Base-by-base conservation (phyloP, 2,113 vertebrate species). In the Entosphenus tridentatus region DNA sequence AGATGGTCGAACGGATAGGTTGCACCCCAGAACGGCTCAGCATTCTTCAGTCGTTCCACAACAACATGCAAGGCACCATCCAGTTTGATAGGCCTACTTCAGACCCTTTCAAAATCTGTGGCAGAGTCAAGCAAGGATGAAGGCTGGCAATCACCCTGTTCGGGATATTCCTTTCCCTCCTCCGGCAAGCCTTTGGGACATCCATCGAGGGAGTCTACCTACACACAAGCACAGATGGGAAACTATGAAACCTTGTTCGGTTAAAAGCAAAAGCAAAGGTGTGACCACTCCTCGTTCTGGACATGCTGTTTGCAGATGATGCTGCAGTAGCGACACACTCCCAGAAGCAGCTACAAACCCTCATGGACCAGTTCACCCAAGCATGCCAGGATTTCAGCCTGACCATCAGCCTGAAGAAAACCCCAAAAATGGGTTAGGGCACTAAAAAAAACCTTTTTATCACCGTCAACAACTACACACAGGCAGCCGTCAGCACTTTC, bases 101-200 rank as follows among this genome's bases (percentile, higher is more conserved):
- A 59, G 18, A 56, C 13, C 56, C 11, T 67, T 13, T 16, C 57
- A 69, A 14, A 21, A 57, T 12, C 62, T 67, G 11, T 57, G 39
- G 67, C 12, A 5, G 65, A 12, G 12, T 72, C 16, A 72, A 72
- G 7, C 70, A 71, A 54, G 70, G 69, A 8, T 71, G 72, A 9
- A 12, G 68, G 13, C 62, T 72, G 6, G 55, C 56, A 11, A n/a
- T 62, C 12, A 70, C 59, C 54, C 57, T 67, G 10, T 16, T 72
- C 57, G 58, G 69, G 8, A 72, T 72, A 8, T 70, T 68, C 12
- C 68, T 67, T 10, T n/a, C 10, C n/a, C 67, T 65, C 13, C 70
- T 58, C n/a, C 9, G 18, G 21, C 62, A 65, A 16, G 62, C 62
- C 10, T 65, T 65, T 8, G 62, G 62, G 21, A 16, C 62, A 65